Conservation (phyloP, 2,113 vertebrate species). For the Pelmatolapia mariae region DNA sequence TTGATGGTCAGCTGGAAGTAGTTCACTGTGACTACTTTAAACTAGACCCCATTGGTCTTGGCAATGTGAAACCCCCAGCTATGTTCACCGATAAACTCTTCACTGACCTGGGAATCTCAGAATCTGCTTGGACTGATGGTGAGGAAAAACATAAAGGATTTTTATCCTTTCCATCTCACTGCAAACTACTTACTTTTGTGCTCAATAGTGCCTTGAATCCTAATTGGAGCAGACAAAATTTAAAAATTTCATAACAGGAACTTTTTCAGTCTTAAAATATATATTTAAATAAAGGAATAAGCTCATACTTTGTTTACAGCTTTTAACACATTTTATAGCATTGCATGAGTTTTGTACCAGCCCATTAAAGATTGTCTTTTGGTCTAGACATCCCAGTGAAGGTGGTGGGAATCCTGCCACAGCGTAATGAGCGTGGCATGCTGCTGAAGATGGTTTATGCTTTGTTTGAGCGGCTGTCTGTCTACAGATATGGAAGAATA, state of each 20-base stretch:
- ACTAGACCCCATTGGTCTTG: conserved; percentile 73
- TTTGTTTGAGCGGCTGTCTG: conserved; percentile 79
- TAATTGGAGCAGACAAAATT: background rate
- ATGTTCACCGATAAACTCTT: conserved; percentile 80
- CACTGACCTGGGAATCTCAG: conserved; percentile 75
- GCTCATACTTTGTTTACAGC: background rate
- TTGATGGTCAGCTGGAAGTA: conserved; percentile 79
- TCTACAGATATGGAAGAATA: conserved; percentile 85
- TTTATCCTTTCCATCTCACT: background rate
- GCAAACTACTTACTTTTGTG: background rate
- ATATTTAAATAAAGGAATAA: background rate
- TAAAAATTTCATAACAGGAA: background rate
- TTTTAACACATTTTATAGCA: background rate
- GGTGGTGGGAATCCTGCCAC: conserved; percentile 82
- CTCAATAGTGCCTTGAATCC: background rate
- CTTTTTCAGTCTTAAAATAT: background rate
- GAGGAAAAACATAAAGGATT: background rate
- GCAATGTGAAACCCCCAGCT: conserved; percentile 63
- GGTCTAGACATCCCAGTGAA: conserved; percentile 80
- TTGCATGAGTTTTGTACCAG: background rate
- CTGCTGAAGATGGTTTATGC: conserved; percentile 82
- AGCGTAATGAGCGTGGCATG: conserved; percentile 64
- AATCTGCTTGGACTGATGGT: conserved; percentile 79
- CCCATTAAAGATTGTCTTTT: background rate
- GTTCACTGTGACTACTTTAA: conserved; percentile 86